These are phyloP conservation scores for Noturus placidus DNA, from an alignment of 2,113 vertebrate genomes.

Conservation along the genomic window DNA sequence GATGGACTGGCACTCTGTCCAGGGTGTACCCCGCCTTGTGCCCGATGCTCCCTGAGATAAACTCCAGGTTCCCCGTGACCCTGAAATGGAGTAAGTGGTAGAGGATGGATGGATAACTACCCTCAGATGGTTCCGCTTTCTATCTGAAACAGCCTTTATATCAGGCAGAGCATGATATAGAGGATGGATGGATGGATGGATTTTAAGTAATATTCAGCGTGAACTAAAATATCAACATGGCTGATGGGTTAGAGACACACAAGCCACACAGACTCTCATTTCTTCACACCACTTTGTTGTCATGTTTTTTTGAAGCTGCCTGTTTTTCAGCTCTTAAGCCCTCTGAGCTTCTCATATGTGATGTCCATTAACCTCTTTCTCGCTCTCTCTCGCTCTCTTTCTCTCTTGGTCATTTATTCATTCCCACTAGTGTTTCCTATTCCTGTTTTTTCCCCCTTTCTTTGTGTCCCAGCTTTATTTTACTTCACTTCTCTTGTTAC, in stretches of 20 bases:
- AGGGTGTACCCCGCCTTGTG: too few species aligned
- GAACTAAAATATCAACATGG: background rate
- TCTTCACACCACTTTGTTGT: constrained; percentile 38
- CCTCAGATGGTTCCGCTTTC: too few species aligned
- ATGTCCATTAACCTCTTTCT: constrained; percentile 49
- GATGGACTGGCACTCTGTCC: too few species aligned
- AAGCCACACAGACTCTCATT: background rate
- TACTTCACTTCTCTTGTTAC: constrained; percentile 13
- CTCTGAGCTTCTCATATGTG: constrained; percentile 28
- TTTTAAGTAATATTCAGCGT: background rate
- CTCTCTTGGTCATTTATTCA: background rate
- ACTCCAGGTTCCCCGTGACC: too few species aligned
- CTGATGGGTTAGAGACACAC: background rate
- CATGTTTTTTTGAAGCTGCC: constrained; percentile 19
- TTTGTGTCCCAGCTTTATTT: constrained; percentile 1
- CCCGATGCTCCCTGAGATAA: too few species aligned
- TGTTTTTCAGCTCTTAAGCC: background rate
- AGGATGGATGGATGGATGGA: too few species aligned
- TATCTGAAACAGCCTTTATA: too few species aligned
- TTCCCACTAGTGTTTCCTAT: background rate
- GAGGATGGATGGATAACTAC: too few species aligned
- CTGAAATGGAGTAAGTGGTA: too few species aligned
- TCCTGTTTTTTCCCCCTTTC: background rate
- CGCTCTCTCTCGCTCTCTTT: constrained; percentile 26
- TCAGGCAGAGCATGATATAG: too few species aligned